Evolutionary conservation across 1,140 invertebrate genomes (phyloP), one percentile per base, ranked within the genome.

Genomic region (Listronotus bonariensis): DNA sequence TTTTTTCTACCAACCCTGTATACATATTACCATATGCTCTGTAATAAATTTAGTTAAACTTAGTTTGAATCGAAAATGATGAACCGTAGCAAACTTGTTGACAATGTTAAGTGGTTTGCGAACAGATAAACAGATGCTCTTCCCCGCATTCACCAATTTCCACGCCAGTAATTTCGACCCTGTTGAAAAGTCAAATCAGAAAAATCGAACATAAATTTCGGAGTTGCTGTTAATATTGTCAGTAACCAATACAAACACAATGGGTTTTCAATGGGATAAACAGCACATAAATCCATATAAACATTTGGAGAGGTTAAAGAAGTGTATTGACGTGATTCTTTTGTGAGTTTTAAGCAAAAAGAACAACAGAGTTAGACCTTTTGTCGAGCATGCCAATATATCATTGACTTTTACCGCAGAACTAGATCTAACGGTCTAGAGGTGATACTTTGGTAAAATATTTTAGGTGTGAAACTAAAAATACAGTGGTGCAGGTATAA

Each of bases 201-300:
- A 8, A 14, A 31, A 9, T 52, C 34, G 48, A 7, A 61, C 46
- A 61, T 61, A 61, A 61, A 61, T 61, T 52, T 26, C 34, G 14
- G 18, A 18, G 11, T 40, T 52, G 55, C 26, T 43, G 41, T 57
- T 57, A 57, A 57, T 57, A 57, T 57, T 57, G 58, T 61, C 58
- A 46, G 46, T 61, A 61, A 52, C 58, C 58, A 61, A 61, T 61
- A 41, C 38, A 61, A 61, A 61, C 58, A 61, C 58, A 61, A 61
- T 61, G 58, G 58, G 58, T 26, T 60, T 51, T 60, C 48, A 38
- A 60, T 52, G 46, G 57, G 48, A 51, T 34, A 40, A 54, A 54
- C 40, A 61, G 40, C 58, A 52, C 48, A 52, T 61, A 61, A 61
- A 61, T 61, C 58, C 51, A 54, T 36, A 40, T 36, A 36, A 10